Evolutionary conservation across 2,888 invertebrate species (phyloP), one percentile per base, ranked within the genome.

Genomic region (Tipula helvola): DNA sequence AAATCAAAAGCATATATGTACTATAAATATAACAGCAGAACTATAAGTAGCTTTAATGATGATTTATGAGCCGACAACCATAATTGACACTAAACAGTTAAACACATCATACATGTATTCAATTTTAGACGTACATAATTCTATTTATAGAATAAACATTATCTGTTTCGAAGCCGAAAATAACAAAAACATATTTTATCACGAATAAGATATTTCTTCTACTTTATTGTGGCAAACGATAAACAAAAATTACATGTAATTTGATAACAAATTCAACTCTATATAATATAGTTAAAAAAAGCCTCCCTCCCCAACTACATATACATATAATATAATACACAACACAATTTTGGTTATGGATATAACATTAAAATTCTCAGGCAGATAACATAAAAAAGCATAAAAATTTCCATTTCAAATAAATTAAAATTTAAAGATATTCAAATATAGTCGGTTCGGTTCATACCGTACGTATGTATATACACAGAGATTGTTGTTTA

Each of bases 61-160:
- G 71, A 71, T 71, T 71, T 71, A 71, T 71, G 71, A 71, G 71
- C n/a, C 28, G 71, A 71, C 71, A 71, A 71, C 28, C 71, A 71
- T 71, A 71, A 71, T 71, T 71, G 71, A 71, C 71, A 71, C 71
- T 71, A 71, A 71, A 71, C 71, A 71, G 71, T 71, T 71, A 71
- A 71, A 71, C 18, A 71, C 12, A 71, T 71, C 8, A 71, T 71
- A 71, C 8, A 71, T 71, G 28, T 71, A 10, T 18, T 71, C 18
- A 71, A 71, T 71, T 71, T 28, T 71, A 71, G 10, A 28, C 57
- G 18, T 71, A 71, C 71, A 71, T 71, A 71, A 71, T 8, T 71
- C 71, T 71, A 71, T 71, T 71, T 71, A 71, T 71, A 71, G 28
- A 71, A 28, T 28, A 28, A 71, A 71, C 10, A 71, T 71, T 71